Percentiles rank a stretch among this genome's conserved stretches.
Conservation (phyloP, 2,113 vertebrate genomes). For the Cebidichthys violaceus region DNA sequence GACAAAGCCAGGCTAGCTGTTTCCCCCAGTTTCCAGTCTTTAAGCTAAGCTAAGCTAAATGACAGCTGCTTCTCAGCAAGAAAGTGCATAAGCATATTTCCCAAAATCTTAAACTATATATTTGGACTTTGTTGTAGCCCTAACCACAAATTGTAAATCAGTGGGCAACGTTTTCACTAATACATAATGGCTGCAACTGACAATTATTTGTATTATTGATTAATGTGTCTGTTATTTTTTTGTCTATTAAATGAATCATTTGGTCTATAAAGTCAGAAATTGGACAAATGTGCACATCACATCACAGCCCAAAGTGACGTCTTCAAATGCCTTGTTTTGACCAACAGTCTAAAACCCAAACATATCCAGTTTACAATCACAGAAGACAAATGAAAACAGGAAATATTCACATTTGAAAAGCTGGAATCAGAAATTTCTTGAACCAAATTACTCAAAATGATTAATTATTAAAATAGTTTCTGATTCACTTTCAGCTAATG, state of each 20-base stretch:
- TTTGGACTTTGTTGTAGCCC: not conserved
- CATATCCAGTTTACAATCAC: not conserved
- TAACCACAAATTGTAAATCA: not conserved
- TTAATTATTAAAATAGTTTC: not conserved
- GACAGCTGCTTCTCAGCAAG: not conserved
- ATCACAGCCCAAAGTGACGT: not conserved
- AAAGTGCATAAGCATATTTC: not conserved
- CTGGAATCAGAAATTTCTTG: no score
- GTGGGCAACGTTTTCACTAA: not conserved
- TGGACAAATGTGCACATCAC: not conserved
- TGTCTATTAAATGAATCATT: not conserved
- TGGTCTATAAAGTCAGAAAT: not conserved
- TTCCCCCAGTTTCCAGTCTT: not conserved
- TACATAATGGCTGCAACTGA: not conserved
- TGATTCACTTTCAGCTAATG: not conserved
- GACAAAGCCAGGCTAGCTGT: not conserved
- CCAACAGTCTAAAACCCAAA: not conserved
- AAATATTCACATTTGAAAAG: not conserved
- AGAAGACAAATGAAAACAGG: not conserved
- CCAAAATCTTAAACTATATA: not conserved
- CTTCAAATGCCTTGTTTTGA: not conserved
- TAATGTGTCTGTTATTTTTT: not conserved
- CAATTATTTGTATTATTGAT: not conserved
- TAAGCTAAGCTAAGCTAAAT: not conserved
- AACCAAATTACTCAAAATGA: not conserved